phyloP scores from a whole-genome alignment of 2,888 invertebrate species.

The Nesidiocoris tenuis region DNA sequence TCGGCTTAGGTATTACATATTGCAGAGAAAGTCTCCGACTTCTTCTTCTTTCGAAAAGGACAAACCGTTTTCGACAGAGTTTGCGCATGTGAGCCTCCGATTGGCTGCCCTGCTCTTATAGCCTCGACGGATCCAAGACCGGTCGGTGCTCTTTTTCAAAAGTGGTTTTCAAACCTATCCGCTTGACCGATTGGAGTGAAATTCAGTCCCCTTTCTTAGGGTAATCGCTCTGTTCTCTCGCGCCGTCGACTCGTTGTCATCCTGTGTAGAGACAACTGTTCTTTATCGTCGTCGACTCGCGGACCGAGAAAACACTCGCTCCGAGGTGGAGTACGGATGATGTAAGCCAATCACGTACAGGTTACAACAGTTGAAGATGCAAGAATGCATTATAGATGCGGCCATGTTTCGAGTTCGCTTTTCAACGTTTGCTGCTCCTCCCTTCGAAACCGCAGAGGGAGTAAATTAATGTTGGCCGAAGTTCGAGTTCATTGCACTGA shows the following conservation, averaged over 20 bases:
- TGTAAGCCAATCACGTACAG: too few species aligned
- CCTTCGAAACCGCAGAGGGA: too few species aligned
- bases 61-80: neutral
- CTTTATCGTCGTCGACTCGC: too few species aligned
- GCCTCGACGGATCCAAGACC: neutral
- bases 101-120: neutral
- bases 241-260: neutral
- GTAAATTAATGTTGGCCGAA: too few species aligned
- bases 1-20: neutral
- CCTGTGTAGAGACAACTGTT: too few species aligned
- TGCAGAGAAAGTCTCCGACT: neutral
- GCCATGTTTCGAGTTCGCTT: too few species aligned
- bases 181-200: conserved; percentile 18
- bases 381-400: too few species aligned
- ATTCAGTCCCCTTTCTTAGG: conserved; percentile 8
- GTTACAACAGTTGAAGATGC: too few species aligned
- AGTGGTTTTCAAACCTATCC: neutral
- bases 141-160: neutral
- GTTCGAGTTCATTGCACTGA: too few species aligned
- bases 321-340: too few species aligned
- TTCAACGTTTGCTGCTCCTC: too few species aligned
- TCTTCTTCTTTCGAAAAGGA: neutral
- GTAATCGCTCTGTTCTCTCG: conserved; percentile 16
- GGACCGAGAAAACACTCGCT: too few species aligned
- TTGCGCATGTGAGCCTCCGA: neutral